These are phyloP conservation scores for Eupithecia pulchellata DNA, from an alignment of 2,888 invertebrate species.

Conservation along the genomic window DNA sequence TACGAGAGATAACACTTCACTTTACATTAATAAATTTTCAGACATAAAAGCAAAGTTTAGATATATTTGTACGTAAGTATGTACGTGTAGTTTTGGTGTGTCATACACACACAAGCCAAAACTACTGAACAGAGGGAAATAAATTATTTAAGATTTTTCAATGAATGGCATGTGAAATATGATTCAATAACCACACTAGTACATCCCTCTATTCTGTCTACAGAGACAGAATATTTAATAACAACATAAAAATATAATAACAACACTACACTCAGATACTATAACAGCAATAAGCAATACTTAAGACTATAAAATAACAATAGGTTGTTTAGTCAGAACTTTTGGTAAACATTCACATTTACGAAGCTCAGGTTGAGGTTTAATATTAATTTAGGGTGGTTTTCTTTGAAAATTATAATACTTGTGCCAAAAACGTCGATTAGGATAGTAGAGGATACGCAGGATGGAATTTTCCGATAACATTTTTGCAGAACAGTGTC, in stretches of 20 bases:
- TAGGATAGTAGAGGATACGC: too few species aligned
- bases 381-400: neutral
- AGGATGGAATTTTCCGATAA: too few species aligned
- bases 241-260: neutral
- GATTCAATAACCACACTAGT: too few species aligned
- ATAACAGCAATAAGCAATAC: neutral
- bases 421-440: too few species aligned
- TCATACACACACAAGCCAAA: neutral
- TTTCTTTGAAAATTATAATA: neutral
- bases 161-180: neutral
- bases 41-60: neutral
- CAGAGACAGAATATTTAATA: neutral
- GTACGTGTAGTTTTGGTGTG: too few species aligned
- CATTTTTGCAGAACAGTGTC: too few species aligned
- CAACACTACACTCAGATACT: neutral
- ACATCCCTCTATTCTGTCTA: too few species aligned
- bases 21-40: neutral
- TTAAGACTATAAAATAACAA: neutral
- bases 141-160: neutral
- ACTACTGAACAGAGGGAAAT: neutral
- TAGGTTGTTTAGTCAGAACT: neutral
- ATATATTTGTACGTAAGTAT: neutral
- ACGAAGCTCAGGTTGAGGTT: neutral
- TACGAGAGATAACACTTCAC: neutral
- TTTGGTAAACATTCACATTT: neutral